These are phyloP conservation scores for Drosophila nr. perissopoda DNA, from an alignment of 2,888 invertebrate species.

Conservation along the genomic window DNA sequence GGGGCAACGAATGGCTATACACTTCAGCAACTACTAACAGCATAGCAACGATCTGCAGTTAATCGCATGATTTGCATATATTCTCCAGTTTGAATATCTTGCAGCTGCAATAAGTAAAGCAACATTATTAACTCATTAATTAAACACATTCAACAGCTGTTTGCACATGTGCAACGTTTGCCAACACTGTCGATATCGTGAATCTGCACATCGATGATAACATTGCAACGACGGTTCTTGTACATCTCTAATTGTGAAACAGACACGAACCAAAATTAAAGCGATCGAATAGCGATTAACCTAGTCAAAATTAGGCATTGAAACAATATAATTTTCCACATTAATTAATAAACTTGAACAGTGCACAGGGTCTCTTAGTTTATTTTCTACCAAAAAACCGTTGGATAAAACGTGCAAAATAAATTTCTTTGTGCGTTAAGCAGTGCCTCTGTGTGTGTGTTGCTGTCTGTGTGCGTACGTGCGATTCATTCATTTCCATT, in stretches of 20 bases:
- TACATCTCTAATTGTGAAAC: constrained; percentile 39
- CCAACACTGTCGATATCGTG: constrained; percentile 28
- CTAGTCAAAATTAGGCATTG: constrained; percentile 33
- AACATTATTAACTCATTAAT: constrained; percentile 1
- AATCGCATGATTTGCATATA: background rate
- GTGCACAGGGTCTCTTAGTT: constrained; percentile 25
- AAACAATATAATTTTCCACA: constrained; percentile 32
- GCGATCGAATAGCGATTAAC: constrained; percentile 50
- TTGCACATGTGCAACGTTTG: background rate
- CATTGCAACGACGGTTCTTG: constrained; percentile 23
- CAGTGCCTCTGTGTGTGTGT: constrained; percentile 44
- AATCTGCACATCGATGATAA: constrained; percentile 25
- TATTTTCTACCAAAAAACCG: constrained; percentile 6
- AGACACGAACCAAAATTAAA: constrained; percentile 49
- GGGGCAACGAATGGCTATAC: background rate
- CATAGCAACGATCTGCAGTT: background rate
- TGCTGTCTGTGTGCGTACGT: constrained; percentile 62
- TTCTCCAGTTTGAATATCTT: background rate
- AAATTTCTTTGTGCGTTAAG: constrained; percentile 45
- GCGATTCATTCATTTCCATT: constrained; percentile 73
- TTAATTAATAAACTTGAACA: constrained; percentile 18
- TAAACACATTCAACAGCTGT: constrained; percentile 44
- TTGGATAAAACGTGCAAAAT: constrained; percentile 22
- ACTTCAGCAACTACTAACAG: background rate
- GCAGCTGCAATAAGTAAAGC: no score